Base-by-base conservation (phyloP, 2,113 vertebrate genomes). In the Dermatemys mawii region DNA sequence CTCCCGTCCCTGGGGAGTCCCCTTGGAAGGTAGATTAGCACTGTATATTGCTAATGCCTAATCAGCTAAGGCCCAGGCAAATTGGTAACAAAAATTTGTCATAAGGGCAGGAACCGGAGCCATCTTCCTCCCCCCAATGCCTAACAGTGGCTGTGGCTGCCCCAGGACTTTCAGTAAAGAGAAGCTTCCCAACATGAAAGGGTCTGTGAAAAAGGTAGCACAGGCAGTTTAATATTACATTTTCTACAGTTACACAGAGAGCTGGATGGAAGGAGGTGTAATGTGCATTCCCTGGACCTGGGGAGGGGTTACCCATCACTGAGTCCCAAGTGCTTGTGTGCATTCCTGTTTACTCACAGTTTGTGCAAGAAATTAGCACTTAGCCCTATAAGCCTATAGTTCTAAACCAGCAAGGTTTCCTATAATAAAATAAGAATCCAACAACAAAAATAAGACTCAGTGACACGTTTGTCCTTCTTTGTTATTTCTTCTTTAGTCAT, bases 21-120 rank as follows among this genome's bases (percentile, higher is more conserved):
- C n/a, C n/a, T n/a, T n/a, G n/a, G n/a, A n/a, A n/a, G n/a, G n/a
- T n/a, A n/a, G n/a, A n/a, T n/a, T n/a, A n/a, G n/a, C n/a, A n/a
- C n/a, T n/a, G n/a, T n/a, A n/a, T n/a, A n/a, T n/a, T n/a, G n/a
- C n/a, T n/a, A n/a, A n/a, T n/a, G n/a, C n/a, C n/a, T n/a, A n/a
- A n/a, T n/a, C n/a, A n/a, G n/a, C n/a, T n/a, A n/a, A n/a, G n/a
- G n/a, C n/a, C n/a, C n/a, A n/a, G n/a, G n/a, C n/a, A n/a, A n/a
- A n/a, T n/a, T n/a, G n/a, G n/a, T n/a, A n/a, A n/a, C n/a, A n/a
- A n/a, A n/a, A n/a, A n/a, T n/a, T n/a, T n/a, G n/a, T n/a, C n/a
- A n/a, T n/a, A n/a, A n/a, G 22, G 82, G 48, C 17, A 0, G 3
- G 75, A 84, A 0, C 2, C 35, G 81, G 38, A 29, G 76, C 0